Evolutionary conservation across 2,113 vertebrate species (phyloP), one percentile per base, ranked within the genome.

Genomic region (Recurvirostra avosetta): DNA sequence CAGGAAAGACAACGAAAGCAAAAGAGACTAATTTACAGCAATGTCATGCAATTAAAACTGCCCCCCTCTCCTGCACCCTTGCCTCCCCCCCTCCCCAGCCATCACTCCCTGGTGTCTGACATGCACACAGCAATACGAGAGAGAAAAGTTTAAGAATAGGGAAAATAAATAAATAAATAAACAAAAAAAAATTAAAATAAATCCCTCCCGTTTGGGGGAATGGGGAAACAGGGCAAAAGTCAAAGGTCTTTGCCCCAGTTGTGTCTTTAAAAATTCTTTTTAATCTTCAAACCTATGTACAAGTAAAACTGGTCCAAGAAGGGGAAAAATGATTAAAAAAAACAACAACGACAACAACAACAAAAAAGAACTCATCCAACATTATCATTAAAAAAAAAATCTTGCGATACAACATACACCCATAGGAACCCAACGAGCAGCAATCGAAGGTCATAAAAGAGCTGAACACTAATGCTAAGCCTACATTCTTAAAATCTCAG

Each of bases 101-200:
- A 96, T 96, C 97, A 95, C 91, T 89, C 96, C 94, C 89, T 49
- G 94, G 94, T 98, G 98, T 98, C 97, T 97, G 98, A 99, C 99
- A 99, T 99, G 99, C 99, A 99, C 98, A 99, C 98, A 98, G 98
- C 98, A 98, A 98, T 98, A 99, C 98, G 97, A 99, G 99, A 99
- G 98, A 97, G 95, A 97, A 99, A 99, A 98, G 97, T 96, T 98
- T 95, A 94, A 98, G 98, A 98, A 98, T 93, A 98, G 98, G 98
- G 91, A 81, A 97, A 96, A 97, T 82, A 93, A 96, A 97, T 89
- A 96, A 97, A 96, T 80, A 97, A 97, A 92, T 93, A 80, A 75
- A 30, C 70, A 89, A 94, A 34, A 9, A 62, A 47, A 81, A 88
- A 89, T 38, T 12, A 94, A 96, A 95, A 91, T 25, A 93, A 97